Evolutionary conservation across 2,888 invertebrate genomes (phyloP).

Genomic region (Eupeodes luniger): DNA sequence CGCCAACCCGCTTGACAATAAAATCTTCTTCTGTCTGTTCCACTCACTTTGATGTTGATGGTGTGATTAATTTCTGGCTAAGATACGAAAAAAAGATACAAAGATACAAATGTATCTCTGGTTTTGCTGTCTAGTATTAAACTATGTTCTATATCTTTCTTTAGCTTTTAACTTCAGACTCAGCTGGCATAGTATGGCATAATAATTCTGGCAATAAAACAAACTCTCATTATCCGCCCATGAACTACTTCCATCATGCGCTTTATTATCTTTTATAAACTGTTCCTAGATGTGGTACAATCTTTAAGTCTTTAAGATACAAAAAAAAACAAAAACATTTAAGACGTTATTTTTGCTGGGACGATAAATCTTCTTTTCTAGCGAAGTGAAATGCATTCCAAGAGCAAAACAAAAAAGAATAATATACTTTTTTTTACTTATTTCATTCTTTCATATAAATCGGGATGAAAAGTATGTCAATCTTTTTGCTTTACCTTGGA

Average conservation of each 20-base stretch:
- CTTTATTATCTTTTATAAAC: neutral
- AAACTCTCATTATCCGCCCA: conserved; percentile 17
- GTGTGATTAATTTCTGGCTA: conserved; percentile 19
- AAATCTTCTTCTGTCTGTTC: conserved; percentile 13
- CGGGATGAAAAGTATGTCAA: conserved; percentile 64
- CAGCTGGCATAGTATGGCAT: conserved; percentile 6
- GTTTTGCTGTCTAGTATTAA: neutral
- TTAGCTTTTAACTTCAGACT: neutral
- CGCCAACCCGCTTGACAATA: neutral
- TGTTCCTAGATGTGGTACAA: neutral
- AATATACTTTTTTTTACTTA: neutral
- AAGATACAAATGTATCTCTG: neutral
- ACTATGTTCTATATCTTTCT: neutral
- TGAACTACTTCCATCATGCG: conserved; percentile 12
- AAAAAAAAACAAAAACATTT: neutral
- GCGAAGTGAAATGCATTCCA: conserved; percentile 7
- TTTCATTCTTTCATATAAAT: conserved; percentile 33
- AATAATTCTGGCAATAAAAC: conserved; percentile 33
- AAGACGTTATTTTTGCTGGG: neutral
- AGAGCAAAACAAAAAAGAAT: conserved; percentile 8
- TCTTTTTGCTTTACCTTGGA: conserved; percentile 41
- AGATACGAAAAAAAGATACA: neutral
- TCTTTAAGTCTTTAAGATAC: neutral
- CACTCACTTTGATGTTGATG: conserved; percentile 10
- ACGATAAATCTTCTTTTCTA: neutral